These are phyloP conservation scores for Leptinotarsa defecta DNA, from an alignment of 1,140 invertebrate genomes.

Conservation along the genomic window DNA sequence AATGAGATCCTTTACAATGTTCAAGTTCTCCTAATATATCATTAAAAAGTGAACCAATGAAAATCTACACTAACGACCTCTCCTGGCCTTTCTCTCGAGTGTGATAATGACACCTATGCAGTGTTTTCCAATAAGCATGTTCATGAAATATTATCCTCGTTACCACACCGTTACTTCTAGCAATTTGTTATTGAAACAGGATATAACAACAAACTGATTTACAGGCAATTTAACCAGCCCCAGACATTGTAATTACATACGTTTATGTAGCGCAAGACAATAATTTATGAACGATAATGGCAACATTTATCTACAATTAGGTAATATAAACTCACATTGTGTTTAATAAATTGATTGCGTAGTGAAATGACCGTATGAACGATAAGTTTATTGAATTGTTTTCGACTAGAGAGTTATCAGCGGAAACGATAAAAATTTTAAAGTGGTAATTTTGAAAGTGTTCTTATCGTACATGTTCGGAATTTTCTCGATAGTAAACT, in stretches of 20 bases:
- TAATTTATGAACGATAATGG: conserved; percentile 1
- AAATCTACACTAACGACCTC: too few relatives aligned
- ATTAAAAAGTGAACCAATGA: too few relatives aligned
- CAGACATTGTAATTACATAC: conserved; percentile 6
- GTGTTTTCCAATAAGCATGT: neutral
- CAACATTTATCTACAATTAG: conserved; percentile 8
- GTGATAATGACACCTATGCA: neutral
- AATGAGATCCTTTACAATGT: too few relatives aligned
- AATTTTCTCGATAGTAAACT: too few relatives aligned
- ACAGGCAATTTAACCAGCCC: conserved; percentile 2
- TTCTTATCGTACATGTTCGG: too few relatives aligned
- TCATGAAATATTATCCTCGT: conserved; percentile 8
- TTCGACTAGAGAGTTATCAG: neutral
- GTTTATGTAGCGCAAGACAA: conserved; percentile 2
- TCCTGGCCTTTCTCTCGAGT: neutral
- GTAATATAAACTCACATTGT: neutral
- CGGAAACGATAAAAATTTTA: too few relatives aligned
- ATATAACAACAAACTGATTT: conserved; percentile 7
- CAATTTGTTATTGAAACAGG: conserved; percentile 8
- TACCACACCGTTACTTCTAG: conserved; percentile 2
- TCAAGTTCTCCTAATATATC: too few relatives aligned
- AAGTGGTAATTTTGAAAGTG: too few relatives aligned
- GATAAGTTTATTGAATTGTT: neutral
- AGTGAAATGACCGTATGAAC: neutral
- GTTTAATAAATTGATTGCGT: neutral